Evolutionary conservation across 2,888 invertebrate genomes (phyloP).

Genomic region (Prenolepis imparis): DNA sequence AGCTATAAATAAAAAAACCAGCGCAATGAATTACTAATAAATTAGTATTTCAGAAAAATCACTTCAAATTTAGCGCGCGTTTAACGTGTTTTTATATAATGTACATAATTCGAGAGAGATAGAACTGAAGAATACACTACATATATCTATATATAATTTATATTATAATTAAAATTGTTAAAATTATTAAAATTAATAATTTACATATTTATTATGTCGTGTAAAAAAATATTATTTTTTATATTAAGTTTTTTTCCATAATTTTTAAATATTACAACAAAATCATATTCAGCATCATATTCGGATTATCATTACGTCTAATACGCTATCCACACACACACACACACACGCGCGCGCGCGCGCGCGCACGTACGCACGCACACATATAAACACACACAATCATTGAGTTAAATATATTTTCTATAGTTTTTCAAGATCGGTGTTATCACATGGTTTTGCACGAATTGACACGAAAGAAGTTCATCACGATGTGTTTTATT

Average conservation of each 20-base stretch:
- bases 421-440: background rate
- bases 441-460: background rate
- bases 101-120: background rate
- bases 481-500: background rate
- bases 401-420: background rate
- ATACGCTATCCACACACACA: background rate
- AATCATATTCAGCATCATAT: background rate
- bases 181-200: background rate
- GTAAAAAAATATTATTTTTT: background rate
- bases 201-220: background rate
- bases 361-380: too few relatives aligned
- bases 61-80: background rate
- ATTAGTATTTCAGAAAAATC: background rate
- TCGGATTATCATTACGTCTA: background rate
- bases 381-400: too few relatives aligned
- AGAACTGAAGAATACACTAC: background rate
- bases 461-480: background rate
- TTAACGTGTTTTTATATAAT: background rate
- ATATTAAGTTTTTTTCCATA: background rate
- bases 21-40: background rate
- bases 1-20: slow-evolving; percentile 53
- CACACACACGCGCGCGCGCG: too few relatives aligned
- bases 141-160: slow-evolving; percentile 1
- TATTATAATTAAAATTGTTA: background rate
- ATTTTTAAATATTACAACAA: background rate